Evolutionary conservation across 2,888 invertebrate species (phyloP).

Genomic region (Drosophila paranaensis): DNA sequence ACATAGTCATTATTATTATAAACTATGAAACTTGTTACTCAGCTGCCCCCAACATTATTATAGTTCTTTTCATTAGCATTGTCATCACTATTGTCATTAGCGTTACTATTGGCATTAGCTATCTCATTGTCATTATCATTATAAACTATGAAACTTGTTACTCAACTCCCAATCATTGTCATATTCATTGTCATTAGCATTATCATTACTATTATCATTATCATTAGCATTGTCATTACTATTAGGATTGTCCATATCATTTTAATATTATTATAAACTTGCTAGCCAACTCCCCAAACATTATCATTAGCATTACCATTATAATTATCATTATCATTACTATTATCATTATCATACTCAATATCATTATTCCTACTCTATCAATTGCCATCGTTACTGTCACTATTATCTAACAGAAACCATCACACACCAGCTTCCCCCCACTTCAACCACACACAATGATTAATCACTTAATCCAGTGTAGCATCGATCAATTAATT

Average conservation of each 20-base stretch:
- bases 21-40: too few relatives aligned
- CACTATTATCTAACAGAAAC: too few relatives aligned
- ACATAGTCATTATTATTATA: too few relatives aligned
- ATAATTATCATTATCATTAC: not conserved
- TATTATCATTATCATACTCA: not conserved
- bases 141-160: too few relatives aligned
- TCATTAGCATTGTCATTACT: not conserved
- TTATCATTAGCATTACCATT: not conserved
- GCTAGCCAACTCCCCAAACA: too few relatives aligned
- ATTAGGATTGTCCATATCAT: not conserved
- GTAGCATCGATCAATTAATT: conserved; percentile 35
- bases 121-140: not conserved
- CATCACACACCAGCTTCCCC: not conserved
- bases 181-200: not conserved
- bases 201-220: not conserved
- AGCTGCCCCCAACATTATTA: too few relatives aligned
- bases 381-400: not conserved
- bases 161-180: not conserved
- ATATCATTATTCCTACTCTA: not conserved
- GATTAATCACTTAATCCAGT: not conserved
- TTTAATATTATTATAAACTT: not conserved
- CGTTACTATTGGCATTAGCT: not conserved
- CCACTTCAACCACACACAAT: too few relatives aligned
- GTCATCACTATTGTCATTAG: not conserved
- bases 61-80: too few relatives aligned